Conservation (phyloP, 2,888 invertebrate genomes). For the Syrphus vitripennis region DNA sequence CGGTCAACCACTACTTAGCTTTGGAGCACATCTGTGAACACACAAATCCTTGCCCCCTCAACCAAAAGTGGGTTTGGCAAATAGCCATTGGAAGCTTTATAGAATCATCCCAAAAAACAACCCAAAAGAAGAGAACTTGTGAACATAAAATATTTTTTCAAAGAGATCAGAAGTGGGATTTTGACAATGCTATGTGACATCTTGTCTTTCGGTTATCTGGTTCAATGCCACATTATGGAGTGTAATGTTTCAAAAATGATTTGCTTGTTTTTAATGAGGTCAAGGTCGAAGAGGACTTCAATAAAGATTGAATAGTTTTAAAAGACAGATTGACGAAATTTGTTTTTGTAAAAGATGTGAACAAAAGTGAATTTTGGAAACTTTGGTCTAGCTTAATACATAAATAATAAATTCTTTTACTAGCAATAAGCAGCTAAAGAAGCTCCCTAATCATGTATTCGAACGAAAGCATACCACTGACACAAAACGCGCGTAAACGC, state of each 20-base stretch:
- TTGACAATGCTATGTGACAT: slow-evolving; percentile 42
- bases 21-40: slow-evolving; percentile 67
- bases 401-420: too few species aligned
- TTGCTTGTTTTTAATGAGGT: slow-evolving; percentile 10
- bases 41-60: slow-evolving; percentile 50
- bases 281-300: not conserved
- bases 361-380: not conserved
- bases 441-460: too few species aligned
- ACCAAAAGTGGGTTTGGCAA: slow-evolving; percentile 50
- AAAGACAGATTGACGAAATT: not conserved
- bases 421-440: too few species aligned
- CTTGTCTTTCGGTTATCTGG: slow-evolving; percentile 51
- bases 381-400: not conserved
- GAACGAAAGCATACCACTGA: too few species aligned
- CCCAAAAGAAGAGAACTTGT: slow-evolving; percentile 43
- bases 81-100: slow-evolving; percentile 52
- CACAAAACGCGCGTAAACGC: too few species aligned
- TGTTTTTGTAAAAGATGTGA: not conserved
- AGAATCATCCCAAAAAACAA: slow-evolving; percentile 33
- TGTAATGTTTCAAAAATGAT: not conserved
- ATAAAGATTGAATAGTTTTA: not conserved
- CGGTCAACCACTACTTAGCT: slow-evolving; percentile 65
- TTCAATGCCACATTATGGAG: slow-evolving; percentile 34
- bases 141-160: slow-evolving; percentile 60
- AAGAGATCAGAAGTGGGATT: slow-evolving; percentile 45